Evolutionary conservation across 2,888 invertebrate genomes (phyloP).

Genomic region (Himalopsyche anomala): DNA sequence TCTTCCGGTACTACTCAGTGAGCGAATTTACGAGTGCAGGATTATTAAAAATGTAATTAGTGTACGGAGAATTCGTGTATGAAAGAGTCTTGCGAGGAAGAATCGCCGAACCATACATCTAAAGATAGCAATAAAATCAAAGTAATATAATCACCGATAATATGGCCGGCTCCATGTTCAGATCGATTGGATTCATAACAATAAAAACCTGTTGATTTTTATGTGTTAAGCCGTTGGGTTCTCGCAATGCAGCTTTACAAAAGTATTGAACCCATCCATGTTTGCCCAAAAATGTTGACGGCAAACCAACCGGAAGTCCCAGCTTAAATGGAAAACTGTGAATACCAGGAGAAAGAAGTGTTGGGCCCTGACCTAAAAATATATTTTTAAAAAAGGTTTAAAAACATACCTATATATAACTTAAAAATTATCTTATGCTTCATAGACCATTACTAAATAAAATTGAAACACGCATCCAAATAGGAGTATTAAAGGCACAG

Average conservation of each 20-base stretch:
- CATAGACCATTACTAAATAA: too few relatives aligned
- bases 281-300: slow-evolving; percentile 94
- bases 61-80: too few relatives aligned
- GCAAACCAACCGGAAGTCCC: slow-evolving; percentile 91
- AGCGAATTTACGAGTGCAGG: too few relatives aligned
- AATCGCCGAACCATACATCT: background rate
- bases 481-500: background rate
- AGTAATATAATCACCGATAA: slow-evolving; percentile 83
- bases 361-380: slow-evolving; percentile 85
- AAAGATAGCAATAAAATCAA: background rate
- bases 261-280: slow-evolving; percentile 97
- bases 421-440: background rate
- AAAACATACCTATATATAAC: background rate
- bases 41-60: too few relatives aligned
- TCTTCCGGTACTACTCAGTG: too few relatives aligned
- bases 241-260: slow-evolving; percentile 92
- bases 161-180: slow-evolving; percentile 92
- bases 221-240: slow-evolving; percentile 92
- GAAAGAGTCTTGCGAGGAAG: too few relatives aligned
- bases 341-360: slow-evolving; percentile 92
- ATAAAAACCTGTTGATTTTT: slow-evolving; percentile 98
- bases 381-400: slow-evolving; percentile 53
- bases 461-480: too few relatives aligned
- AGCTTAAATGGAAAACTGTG: slow-evolving; percentile 97
- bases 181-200: slow-evolving; percentile 96